These are phyloP conservation scores for Tyrannus savana DNA, from an alignment of 2,113 vertebrate genomes.

Conservation along the genomic window DNA sequence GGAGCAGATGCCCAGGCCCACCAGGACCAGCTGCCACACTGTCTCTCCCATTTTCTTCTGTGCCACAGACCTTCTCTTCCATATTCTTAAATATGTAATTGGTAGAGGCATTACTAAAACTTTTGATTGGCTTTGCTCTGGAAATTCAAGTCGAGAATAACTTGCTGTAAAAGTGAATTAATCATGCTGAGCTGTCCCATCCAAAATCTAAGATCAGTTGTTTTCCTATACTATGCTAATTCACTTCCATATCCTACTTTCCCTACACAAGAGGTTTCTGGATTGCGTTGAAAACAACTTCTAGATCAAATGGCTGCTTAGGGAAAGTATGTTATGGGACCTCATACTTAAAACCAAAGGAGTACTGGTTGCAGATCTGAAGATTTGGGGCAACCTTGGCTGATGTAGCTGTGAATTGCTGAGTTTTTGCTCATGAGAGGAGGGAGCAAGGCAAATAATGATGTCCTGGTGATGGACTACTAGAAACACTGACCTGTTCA, in stretches of 20 bases:
- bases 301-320: background rate
- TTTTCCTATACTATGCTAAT: background rate
- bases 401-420: no score
- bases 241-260: background rate
- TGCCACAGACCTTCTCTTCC: no score
- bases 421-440: background rate
- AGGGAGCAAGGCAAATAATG: background rate
- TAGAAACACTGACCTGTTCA: background rate
- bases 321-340: background rate
- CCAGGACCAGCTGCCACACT: no score
- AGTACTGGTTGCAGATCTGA: background rate
- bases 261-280: background rate
- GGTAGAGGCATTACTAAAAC: no score
- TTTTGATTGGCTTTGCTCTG: no score
- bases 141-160: background rate
- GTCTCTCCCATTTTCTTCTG: no score
- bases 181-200: background rate
- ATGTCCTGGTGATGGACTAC: background rate
- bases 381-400: background rate
- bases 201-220: background rate
- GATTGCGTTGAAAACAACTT: background rate
- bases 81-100: no score
- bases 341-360: background rate
- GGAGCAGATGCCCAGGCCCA: no score
- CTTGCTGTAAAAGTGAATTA: background rate